Conservation (phyloP, 1,140 invertebrate species). For the Drosophila ironensis region DNA sequence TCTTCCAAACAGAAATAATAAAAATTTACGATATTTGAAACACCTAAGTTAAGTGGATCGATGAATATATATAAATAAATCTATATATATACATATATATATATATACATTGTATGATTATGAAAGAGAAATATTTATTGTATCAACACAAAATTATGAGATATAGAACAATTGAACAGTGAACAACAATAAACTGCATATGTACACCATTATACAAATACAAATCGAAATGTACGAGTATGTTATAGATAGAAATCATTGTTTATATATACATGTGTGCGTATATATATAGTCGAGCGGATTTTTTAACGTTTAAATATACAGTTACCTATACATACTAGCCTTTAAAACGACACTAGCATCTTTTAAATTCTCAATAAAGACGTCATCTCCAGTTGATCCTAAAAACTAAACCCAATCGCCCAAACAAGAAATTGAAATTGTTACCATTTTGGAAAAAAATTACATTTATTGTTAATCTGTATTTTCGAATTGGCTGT, state of each 20-base stretch:
- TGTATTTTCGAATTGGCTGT: slow-evolving; percentile 28
- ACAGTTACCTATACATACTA: slow-evolving; percentile 74
- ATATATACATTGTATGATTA: slow-evolving; percentile 15
- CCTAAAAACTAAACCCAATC: background rate
- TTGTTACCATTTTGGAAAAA: slow-evolving; percentile 9
- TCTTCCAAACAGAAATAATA: slow-evolving; percentile 64
- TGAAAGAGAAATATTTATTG: slow-evolving; percentile 50
- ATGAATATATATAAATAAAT: slow-evolving; percentile 22
- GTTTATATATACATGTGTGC: slow-evolving; percentile 49
- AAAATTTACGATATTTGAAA: slow-evolving; percentile 11
- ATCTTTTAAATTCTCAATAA: slow-evolving; percentile 75
- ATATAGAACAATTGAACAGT: slow-evolving; percentile 45
- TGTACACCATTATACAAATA: slow-evolving; percentile 41
- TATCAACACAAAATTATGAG: slow-evolving; percentile 43
- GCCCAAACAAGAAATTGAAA: background rate
- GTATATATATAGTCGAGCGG: slow-evolving; percentile 58
- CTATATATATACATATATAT: slow-evolving; percentile 34
- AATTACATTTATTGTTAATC: slow-evolving; percentile 36
- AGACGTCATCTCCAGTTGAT: slow-evolving; percentile 74
- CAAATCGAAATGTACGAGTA: slow-evolving; percentile 35
- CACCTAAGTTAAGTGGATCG: slow-evolving; percentile 20
- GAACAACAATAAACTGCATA: slow-evolving; percentile 52
- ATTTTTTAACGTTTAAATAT: slow-evolving; percentile 76
- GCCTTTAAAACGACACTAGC: slow-evolving; percentile 71
- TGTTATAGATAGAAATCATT: slow-evolving; percentile 75